A percentile compares a stretch with the other conserved stretches of the same genome.
Conservation (phyloP, 2,113 vertebrate genomes). For the Antechinus stuartii region DNA sequence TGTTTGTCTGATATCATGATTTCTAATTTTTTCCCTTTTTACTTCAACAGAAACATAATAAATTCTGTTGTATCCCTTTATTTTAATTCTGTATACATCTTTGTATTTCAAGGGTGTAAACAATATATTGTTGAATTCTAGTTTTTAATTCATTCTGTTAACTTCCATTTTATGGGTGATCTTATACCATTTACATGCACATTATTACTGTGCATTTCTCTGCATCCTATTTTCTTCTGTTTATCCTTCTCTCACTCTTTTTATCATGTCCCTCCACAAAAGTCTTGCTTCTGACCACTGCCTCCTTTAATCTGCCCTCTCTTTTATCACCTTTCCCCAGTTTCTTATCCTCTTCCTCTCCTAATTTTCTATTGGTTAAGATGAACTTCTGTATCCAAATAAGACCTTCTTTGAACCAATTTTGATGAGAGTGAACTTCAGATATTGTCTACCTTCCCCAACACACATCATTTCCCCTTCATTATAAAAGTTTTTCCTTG, state of each 20-base stretch:
- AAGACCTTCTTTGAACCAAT: too few relatives aligned
- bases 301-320: too few relatives aligned
- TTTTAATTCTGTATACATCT: not conserved
- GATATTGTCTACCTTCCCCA: too few relatives aligned
- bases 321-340: too few relatives aligned
- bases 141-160: not conserved
- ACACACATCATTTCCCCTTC: too few relatives aligned
- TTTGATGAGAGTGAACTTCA: too few relatives aligned
- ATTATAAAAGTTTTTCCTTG: too few relatives aligned
- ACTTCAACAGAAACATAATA: not conserved
- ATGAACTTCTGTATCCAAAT: too few relatives aligned
- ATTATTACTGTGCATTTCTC: not conserved
- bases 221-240: not conserved
- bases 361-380: too few relatives aligned
- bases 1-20: not conserved
- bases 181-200: not conserved
- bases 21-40: not conserved
- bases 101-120: not conserved
- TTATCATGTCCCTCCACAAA: not conserved
- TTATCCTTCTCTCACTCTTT: not conserved
- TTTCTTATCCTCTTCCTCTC: too few relatives aligned
- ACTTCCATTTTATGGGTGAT: not conserved
- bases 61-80: not conserved
- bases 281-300: not conserved
- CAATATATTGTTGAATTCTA: not conserved